Base-by-base conservation (phyloP, 1,140 invertebrate genomes). In the Tetragnatha versicolor region DNA sequence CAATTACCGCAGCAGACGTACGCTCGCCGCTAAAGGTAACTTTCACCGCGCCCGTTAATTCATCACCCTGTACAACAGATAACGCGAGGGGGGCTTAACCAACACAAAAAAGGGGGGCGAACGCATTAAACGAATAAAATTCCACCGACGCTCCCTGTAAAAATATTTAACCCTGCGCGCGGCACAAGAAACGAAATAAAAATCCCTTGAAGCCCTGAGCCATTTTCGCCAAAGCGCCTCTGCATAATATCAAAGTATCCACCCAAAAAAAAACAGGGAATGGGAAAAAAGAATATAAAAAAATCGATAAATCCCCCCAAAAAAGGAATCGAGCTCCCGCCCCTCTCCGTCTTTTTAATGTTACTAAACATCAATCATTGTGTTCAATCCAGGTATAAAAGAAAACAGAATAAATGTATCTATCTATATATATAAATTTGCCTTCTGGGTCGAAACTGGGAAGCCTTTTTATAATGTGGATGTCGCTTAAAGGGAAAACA, bases 211-310 rank as follows among this genome's bases (percentile, higher is more conserved):
- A 77, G 61, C 73, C 73, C 47, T 35, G 55, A 77, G 73, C 73
- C 73, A 77, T 77, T 77, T 65, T 65, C 73, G 60, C 61, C 51
- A 65, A 77, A 77, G 66, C 73, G 73, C 60, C 66, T 65, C 73
- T 77, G 73, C 60, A 77, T 77, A 77, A 77, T 77, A 77, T 77
- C 73, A 77, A 77, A 77, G 73, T 77, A 77, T 77, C 73, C 73
- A 77, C 58, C 60, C 47, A 35, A 73, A 60, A n/a, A n/a, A n/a
- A 60, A 66, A 31, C 25, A 58, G 5, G 5, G 33, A n/a, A n/a
- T n/a, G 33, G 25, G 22, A 45, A 66, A 66, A n/a, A 70, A 53
- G 49, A 37, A 51, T 55, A 31, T 53, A 70, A 77, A 65, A 42
- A 25, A 66, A 77, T 77, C 73, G 73, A 77, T 77, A 77, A 65